Conservation (phyloP, 2,888 invertebrate species). For the Eristalis pertinax region DNA sequence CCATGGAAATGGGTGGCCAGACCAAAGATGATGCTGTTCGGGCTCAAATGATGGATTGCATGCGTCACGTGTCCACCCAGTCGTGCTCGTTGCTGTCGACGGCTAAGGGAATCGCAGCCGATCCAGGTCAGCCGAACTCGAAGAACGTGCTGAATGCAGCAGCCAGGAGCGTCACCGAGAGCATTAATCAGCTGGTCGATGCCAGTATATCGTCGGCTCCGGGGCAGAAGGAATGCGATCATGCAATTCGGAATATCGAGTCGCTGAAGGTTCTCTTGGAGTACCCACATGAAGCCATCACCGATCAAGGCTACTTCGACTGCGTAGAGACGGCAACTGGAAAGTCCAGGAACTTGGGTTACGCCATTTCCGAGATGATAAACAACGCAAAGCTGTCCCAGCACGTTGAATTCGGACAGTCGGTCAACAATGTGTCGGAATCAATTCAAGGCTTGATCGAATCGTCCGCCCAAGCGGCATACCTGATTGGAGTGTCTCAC, state of each 20-base stretch:
- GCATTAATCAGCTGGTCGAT: slow-evolving; percentile 92
- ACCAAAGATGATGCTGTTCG: slow-evolving; percentile 89
- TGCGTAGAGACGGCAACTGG: slow-evolving; percentile 95
- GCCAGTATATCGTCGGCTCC: slow-evolving; percentile 91
- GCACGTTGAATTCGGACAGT: slow-evolving; percentile 91
- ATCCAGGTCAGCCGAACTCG: slow-evolving; percentile 93
- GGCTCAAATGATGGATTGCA: slow-evolving; percentile 91
- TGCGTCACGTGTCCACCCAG: slow-evolving; percentile 93
- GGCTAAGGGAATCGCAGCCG: slow-evolving; percentile 94
- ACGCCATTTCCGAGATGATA: slow-evolving; percentile 97
- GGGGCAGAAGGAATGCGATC: slow-evolving; percentile 98
- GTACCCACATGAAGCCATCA: slow-evolving; percentile 93
- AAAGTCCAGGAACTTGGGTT: slow-evolving; percentile 91
- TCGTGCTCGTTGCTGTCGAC: slow-evolving; percentile 93
- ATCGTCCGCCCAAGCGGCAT: slow-evolving; percentile 96
- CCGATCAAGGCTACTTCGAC: slow-evolving; percentile 94
- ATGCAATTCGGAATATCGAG: slow-evolving; percentile 95
- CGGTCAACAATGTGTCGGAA: slow-evolving; percentile 91
- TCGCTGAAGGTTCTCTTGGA: slow-evolving; percentile 91
- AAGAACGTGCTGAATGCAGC: slow-evolving; percentile 94
- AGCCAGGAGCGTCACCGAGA: slow-evolving; percentile 94
- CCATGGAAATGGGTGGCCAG: slow-evolving; percentile 93
- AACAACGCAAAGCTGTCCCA: slow-evolving; percentile 94
- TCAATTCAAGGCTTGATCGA: slow-evolving; percentile 96
- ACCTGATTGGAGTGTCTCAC: slow-evolving; percentile 96